These are phyloP conservation scores for Plemyria rubiginata DNA, from an alignment of 2,888 invertebrate genomes.

Conservation along the genomic window DNA sequence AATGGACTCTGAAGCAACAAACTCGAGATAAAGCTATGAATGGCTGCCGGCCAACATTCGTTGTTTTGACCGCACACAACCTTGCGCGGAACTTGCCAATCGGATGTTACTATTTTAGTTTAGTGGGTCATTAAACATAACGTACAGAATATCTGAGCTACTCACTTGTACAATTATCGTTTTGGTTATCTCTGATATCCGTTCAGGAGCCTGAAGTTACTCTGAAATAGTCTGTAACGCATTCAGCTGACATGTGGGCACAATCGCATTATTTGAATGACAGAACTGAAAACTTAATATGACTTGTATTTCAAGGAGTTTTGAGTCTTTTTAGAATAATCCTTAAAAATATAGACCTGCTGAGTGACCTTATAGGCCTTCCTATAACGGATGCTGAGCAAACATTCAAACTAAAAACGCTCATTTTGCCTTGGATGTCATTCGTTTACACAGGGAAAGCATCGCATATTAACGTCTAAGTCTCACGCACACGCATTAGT, in stretches of 20 bases:
- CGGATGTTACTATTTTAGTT: conserved; percentile 69
- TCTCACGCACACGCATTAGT: conserved; percentile 12
- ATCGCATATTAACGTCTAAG: no score
- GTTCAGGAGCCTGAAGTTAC: neutral
- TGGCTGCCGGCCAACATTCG: conserved; percentile 51
- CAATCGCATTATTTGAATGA: neutral
- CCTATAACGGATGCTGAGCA: neutral
- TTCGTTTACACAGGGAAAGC: conserved; percentile 3
- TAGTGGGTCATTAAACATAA: conserved; percentile 73
- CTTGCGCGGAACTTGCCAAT: conserved; percentile 66
- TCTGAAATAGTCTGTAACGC: neutral
- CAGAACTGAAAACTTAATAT: neutral
- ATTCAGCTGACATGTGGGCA: neutral
- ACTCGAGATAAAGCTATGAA: conserved; percentile 46
- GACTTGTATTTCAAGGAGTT: no score
- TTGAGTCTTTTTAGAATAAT: no score
- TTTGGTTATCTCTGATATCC: conserved; percentile 13
- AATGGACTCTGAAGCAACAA: conserved; percentile 34
- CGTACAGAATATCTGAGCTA: conserved; percentile 45
- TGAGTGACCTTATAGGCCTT: neutral
- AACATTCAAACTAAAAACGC: neutral
- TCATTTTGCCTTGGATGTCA: neutral
- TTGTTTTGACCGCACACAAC: conserved; percentile 57
- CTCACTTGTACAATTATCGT: conserved; percentile 15
- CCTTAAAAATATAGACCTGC: no score